phyloP scores from a whole-genome alignment of 2,113 vertebrate genomes.

The Boleophthalmus pectinirostris region DNA sequence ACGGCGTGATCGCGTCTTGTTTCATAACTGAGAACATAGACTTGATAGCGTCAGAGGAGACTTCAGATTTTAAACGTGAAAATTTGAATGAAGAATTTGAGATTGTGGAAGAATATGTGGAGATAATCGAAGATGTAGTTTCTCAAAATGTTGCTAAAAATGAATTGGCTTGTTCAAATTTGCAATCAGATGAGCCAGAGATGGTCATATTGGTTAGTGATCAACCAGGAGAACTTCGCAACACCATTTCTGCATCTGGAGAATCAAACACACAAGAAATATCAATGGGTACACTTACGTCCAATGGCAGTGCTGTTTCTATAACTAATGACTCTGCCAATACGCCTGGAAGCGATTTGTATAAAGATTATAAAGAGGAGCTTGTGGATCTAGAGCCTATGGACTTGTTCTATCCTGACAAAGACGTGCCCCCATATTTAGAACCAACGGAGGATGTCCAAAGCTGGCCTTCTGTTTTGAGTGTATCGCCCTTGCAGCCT shows the following conservation, averaged over 20 bases:
- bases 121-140: background rate
- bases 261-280: background rate
- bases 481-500: conserved; percentile 73
- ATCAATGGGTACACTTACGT: background rate
- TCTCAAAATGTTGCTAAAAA: background rate
- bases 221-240: background rate
- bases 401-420: conserved; percentile 72
- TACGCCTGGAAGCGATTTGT: conserved; percentile 15
- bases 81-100: conserved; percentile 13
- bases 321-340: background rate
- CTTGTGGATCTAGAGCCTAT: conserved; percentile 53
- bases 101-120: background rate
- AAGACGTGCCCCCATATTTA: conserved; percentile 48
- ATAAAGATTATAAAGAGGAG: conserved; percentile 33
- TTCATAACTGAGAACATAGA: conserved; percentile 8
- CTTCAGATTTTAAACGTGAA: background rate
- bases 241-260: background rate
- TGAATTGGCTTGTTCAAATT: background rate
- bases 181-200: conserved; percentile 29
- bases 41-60: background rate
- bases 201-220: conserved; percentile 10
- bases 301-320: background rate
- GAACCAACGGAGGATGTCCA: conserved; percentile 55
- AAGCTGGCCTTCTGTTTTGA: conserved; percentile 63
- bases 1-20: conserved; percentile 5